Evolutionary conservation across 2,113 vertebrate species (phyloP).

Genomic region (Plectropomus leopardus): DNA sequence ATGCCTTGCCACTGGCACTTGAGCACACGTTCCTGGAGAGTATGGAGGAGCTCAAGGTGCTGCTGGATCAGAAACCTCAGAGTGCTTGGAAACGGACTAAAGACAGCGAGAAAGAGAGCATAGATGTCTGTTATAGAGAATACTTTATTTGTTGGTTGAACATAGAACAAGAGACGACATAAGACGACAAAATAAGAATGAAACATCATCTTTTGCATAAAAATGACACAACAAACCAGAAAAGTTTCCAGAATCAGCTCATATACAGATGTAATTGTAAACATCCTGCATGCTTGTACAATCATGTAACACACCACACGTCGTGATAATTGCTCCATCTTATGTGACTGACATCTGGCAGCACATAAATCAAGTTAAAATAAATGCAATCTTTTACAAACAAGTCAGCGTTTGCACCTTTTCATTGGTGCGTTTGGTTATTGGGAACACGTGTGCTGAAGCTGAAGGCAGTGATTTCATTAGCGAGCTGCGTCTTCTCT

Average conservation of each 20-base stretch:
- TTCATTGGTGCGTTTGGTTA: slow-evolving; percentile 8
- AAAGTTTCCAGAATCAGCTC: background rate
- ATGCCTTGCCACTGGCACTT: slow-evolving; percentile 96
- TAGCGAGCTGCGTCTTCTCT: too few relatives aligned
- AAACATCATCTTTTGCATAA: background rate
- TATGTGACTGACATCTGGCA: slow-evolving; percentile 15
- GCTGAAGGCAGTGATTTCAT: slow-evolving; percentile 53
- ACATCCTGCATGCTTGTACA: background rate
- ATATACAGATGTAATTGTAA: too few relatives aligned
- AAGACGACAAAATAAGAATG: background rate
- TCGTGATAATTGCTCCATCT: background rate
- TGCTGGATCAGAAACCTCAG: slow-evolving; percentile 96
- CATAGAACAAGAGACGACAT: background rate
- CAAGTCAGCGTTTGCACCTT: background rate
- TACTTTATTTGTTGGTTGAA: background rate
- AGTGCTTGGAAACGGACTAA: slow-evolving; percentile 94
- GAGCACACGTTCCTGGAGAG: slow-evolving; percentile 94
- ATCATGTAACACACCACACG: background rate
- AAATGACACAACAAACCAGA: too few relatives aligned
- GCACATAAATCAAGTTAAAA: slow-evolving; percentile 23
- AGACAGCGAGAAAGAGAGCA: background rate
- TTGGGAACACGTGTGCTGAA: slow-evolving; percentile 57
- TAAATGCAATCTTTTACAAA: slow-evolving; percentile 34
- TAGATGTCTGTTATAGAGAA: too few relatives aligned
- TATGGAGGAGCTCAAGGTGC: slow-evolving; percentile 94